A percentile compares a stretch with the other conserved stretches of the same genome.
Evolutionary conservation across 1,140 invertebrate species (phyloP).

Genomic region (Augochlora pura): DNA sequence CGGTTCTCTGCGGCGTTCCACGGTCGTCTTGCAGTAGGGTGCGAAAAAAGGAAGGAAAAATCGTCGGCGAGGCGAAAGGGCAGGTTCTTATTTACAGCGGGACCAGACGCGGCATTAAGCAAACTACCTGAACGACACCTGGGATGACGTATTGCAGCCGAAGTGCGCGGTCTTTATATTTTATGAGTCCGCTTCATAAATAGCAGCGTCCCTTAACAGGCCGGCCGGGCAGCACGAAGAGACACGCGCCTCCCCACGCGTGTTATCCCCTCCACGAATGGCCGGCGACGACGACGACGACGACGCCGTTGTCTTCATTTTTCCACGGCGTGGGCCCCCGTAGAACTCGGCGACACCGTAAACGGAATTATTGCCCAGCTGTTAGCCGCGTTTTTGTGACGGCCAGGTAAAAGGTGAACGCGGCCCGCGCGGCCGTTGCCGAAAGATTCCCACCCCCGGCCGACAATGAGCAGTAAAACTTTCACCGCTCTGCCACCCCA

Average conservation of each 20-base stretch:
- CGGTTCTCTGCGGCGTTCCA: too few species aligned
- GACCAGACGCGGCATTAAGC: background rate
- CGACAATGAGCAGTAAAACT: conserved; percentile 10
- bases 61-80: too few species aligned
- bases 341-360: background rate
- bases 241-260: conserved; percentile 26
- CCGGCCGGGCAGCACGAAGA: conserved; percentile 26
- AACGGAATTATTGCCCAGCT: conserved; percentile 34
- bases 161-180: conserved; percentile 41
- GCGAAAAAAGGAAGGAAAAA: too few species aligned
- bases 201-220: conserved; percentile 33
- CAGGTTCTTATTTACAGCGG: too few species aligned
- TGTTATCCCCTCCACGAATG: conserved; percentile 11
- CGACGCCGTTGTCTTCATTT: conserved; percentile 10
- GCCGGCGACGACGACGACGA: too few species aligned
- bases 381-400: background rate
- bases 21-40: too few species aligned
- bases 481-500: background rate
- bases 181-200: conserved; percentile 44
- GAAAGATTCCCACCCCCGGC: background rate
- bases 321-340: background rate
- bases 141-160: conserved; percentile 26
- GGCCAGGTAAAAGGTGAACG: conserved; percentile 4
- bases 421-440: background rate
- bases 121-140: conserved; percentile 52